Conservation (phyloP, 2,113 vertebrate species). For the Callipepla californica region DNA sequence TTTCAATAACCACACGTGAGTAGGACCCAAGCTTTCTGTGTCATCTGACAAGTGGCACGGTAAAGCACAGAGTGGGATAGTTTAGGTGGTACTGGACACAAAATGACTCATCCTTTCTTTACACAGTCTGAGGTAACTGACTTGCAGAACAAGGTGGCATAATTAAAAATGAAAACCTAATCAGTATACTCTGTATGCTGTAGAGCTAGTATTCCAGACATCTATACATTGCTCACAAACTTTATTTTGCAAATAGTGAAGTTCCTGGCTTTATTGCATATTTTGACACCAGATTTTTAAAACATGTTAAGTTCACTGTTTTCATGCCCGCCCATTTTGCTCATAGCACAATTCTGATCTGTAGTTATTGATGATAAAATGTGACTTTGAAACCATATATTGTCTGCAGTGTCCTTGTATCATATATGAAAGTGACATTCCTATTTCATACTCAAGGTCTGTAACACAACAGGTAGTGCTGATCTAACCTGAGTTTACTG, state of each 20-base stretch:
- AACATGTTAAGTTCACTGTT: not conserved
- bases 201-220: not conserved
- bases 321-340: not conserved
- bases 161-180: not conserved
- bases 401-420: not conserved
- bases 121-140: not conserved
- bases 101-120: not conserved
- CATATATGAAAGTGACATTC: not conserved
- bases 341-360: not conserved
- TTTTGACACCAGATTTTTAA: not conserved
- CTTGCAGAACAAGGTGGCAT: not conserved
- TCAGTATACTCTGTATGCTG: rapidly evolving
- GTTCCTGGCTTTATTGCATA: not conserved
- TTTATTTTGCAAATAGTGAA: not conserved
- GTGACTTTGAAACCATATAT: not conserved
- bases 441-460: not conserved
- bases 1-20: not conserved
- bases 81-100: not conserved
- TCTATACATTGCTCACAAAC: not conserved
- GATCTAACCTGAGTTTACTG: not conserved
- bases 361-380: not conserved
- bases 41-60: not conserved
- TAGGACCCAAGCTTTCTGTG: not conserved
- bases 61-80: not conserved
- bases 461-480: not conserved